Percentiles rank a stretch among this genome's conserved stretches.
phyloP scores from a whole-genome alignment of 2,797 vertebrate species.

The Epinephelus malabaricus region DNA sequence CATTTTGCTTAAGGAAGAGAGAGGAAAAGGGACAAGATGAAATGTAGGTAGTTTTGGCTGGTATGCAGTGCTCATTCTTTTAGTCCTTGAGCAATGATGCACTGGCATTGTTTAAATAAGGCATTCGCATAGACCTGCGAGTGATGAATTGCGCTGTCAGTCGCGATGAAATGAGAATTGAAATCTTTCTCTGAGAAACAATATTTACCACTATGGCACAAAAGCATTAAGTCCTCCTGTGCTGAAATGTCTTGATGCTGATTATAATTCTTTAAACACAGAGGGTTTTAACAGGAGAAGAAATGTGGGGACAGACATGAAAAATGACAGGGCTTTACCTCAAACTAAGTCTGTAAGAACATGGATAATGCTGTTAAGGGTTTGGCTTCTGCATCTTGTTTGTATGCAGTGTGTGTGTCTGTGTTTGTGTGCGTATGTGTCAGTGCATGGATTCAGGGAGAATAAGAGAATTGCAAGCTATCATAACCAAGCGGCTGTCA shows the following conservation, averaged over 20 bases:
- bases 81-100: constrained; percentile 73
- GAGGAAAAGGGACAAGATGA: constrained; percentile 39
- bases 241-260: constrained; percentile 57
- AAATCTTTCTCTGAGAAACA: constrained; percentile 62
- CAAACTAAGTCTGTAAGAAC: constrained; percentile 22
- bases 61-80: constrained; percentile 62
- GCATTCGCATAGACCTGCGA: constrained; percentile 55
- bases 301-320: constrained; percentile 5
- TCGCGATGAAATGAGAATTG: constrained; percentile 71
- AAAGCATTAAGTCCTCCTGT: constrained; percentile 30
- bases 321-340: constrained; percentile 18
- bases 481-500: constrained; percentile 80
- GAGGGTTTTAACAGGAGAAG: constrained; percentile 38
- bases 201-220: constrained; percentile 28
- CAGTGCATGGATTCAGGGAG: constrained; percentile 52
- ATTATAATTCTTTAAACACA: constrained; percentile 48
- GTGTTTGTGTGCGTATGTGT: constrained; percentile 18
- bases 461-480: constrained; percentile 73
- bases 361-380: constrained; percentile 10
- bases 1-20: constrained; percentile 50
- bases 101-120: constrained; percentile 68
- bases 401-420: constrained; percentile 19
- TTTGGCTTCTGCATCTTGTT: constrained; percentile 31
- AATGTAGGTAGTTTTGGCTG: constrained; percentile 47
- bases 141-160: constrained; percentile 81